Percentiles rank a stretch among this genome's conserved stretches.
Conservation (phyloP, 2,113 vertebrate species). For the Pterophyllum scalare region DNA sequence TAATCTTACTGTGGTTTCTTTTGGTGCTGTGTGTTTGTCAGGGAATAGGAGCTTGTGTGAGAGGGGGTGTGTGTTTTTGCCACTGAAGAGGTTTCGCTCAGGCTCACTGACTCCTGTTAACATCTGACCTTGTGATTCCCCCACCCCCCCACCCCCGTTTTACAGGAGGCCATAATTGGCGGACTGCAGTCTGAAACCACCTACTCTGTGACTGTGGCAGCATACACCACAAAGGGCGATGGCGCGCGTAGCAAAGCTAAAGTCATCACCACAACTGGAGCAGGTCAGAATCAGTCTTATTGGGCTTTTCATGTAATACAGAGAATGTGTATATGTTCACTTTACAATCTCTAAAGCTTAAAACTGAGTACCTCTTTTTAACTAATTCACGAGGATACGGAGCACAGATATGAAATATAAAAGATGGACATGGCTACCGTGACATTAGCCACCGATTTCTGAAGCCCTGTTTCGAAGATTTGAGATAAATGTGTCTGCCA, state of each 20-base stretch:
- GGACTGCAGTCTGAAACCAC: constrained; percentile 94
- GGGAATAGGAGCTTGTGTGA: constrained; percentile 58
- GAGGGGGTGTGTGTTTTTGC: neutral
- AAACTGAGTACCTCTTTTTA: constrained; percentile 7
- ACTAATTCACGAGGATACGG: neutral
- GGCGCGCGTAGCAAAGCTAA: constrained; percentile 96
- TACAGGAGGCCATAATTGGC: constrained; percentile 91
- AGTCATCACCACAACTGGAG: constrained; percentile 93
- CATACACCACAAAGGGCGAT: constrained; percentile 97
- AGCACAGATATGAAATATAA: too few relatives aligned
- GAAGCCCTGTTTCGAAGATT: too few relatives aligned
- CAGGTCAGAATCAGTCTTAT: constrained; percentile 78
- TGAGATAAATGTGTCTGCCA: too few relatives aligned
- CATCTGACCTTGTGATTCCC: constrained; percentile 17
- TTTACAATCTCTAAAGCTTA: constrained; percentile 4
- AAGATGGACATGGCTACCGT: too few relatives aligned
- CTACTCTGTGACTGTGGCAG: constrained; percentile 95
- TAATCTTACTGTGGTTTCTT: constrained; percentile 21
- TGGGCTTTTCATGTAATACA: constrained; percentile 14
- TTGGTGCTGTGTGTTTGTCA: constrained; percentile 52
- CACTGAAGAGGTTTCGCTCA: neutral
- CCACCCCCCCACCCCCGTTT: constrained; percentile 31
- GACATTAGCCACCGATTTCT: too few relatives aligned
- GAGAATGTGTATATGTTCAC: neutral
- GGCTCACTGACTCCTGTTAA: constrained; percentile 17